A percentile compares a stretch with the other conserved stretches of the same genome.
Evolutionary conservation across 2,113 vertebrate genomes (phyloP).

Genomic region (Dromas ardeola): DNA sequence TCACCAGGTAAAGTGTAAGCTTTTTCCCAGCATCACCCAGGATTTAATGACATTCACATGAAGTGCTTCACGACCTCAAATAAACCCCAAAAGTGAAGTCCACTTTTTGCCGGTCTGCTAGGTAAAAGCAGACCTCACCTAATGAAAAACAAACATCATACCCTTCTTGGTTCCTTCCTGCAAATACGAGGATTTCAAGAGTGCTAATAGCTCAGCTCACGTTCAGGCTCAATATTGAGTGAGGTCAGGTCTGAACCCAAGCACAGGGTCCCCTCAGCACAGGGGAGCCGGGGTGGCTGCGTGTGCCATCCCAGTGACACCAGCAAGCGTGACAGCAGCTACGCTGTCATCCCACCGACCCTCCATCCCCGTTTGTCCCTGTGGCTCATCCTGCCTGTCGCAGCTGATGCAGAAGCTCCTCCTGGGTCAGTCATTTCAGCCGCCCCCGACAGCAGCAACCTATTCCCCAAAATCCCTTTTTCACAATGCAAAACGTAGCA

Average conservation of each 20-base stretch:
- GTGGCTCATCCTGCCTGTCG: too few relatives aligned
- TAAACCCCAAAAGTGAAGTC: not conserved
- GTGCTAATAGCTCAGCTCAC: too few relatives aligned
- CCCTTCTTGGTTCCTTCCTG: not conserved
- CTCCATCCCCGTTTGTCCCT: not conserved
- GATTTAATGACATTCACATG: not conserved
- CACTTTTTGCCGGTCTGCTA: not conserved
- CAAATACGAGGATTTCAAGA: not conserved
- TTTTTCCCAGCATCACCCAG: not conserved
- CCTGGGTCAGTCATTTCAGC: not conserved
- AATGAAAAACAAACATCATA: not conserved
- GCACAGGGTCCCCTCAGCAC: not conserved
- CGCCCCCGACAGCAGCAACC: not conserved
- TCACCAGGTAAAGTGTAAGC: not conserved
- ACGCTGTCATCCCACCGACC: accelerated
- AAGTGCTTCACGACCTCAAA: not conserved
- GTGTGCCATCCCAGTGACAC: not conserved
- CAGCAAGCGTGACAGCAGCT: not conserved
- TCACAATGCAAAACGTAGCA: not conserved
- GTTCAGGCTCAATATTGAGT: not conserved
- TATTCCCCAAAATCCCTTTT: not conserved
- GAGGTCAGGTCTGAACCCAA: not conserved
- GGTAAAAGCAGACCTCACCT: not conserved
- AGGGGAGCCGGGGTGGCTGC: not conserved
- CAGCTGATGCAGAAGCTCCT: not conserved